Percentiles rank a stretch among this genome's conserved stretches.
Evolutionary conservation across 2,888 invertebrate genomes (phyloP).

Genomic region (Chouioia cunea): DNA sequence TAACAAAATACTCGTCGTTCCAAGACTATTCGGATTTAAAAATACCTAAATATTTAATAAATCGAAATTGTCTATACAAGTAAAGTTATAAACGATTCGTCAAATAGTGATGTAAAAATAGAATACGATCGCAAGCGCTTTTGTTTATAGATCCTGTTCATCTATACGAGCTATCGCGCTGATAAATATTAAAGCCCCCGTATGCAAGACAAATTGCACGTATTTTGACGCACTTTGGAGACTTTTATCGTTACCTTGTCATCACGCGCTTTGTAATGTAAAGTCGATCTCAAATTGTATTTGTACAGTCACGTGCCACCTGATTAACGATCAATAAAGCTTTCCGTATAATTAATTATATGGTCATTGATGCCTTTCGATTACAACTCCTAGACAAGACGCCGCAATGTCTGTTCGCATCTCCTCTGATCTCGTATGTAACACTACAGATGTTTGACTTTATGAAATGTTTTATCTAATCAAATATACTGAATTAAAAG

Average conservation of each 20-base stretch:
- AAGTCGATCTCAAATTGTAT: conserved; percentile 11
- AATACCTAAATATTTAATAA: too few relatives aligned
- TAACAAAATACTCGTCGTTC: too few relatives aligned
- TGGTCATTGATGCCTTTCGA: background rate
- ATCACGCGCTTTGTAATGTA: conserved; percentile 18
- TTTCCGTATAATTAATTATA: background rate
- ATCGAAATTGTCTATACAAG: too few relatives aligned
- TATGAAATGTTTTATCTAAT: too few relatives aligned
- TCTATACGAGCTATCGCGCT: conserved; percentile 10
- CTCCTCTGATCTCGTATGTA: background rate
- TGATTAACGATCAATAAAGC: too few relatives aligned
- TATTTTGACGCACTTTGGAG: conserved; percentile 14
- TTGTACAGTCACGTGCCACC: conserved; percentile 1
- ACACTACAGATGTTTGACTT: too few relatives aligned
- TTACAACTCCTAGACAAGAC: conserved; percentile 15
- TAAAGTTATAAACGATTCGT: background rate
- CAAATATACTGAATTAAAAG: too few relatives aligned
- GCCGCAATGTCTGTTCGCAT: conserved; percentile 18
- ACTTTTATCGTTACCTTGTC: conserved; percentile 17
- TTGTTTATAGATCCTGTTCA: conserved; percentile 24
- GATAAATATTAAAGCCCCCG: conserved; percentile 21
- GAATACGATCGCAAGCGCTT: conserved; percentile 22
- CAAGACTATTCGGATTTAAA: too few relatives aligned
- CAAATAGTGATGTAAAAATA: conserved; percentile 7
- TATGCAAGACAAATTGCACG: conserved; percentile 11